Evolutionary conservation across 2,888 invertebrate species (phyloP), one percentile per base, ranked within the genome.

Genomic region (Perithous albicinctus): DNA sequence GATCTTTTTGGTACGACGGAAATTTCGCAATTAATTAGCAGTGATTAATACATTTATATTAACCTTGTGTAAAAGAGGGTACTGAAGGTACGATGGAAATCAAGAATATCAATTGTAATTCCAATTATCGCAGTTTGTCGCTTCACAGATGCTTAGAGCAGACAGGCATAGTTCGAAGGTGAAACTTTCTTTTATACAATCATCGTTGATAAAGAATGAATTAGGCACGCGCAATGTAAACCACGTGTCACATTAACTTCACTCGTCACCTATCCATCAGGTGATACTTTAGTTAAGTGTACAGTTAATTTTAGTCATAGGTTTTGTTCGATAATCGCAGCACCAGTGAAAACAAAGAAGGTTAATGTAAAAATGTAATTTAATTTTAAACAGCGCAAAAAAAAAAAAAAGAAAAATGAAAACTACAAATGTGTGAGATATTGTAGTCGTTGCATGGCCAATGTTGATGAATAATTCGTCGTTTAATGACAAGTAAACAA

Each of bases 161-260:
- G 18, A 54, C 38, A 70, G 10, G 59, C 15, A 10, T 26, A 61
- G 48, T 32, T 8, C 20, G 7, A 56, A 61, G 41, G 56, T 59
- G 41, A 12, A 56, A 20, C 29, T 59, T 46, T 80, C 80, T 76
- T 76, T 80, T 80, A 80, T 80, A 76, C 70, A 76, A 67, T 48
- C 76, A 18, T 51, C 23, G 76, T 18, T 26, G 54, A 63, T 35
- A 56, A 32, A 23, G n/a, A 18, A 41, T 75, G 29, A 43, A 69
- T 43, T 56, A 63, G 54, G 48, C 12, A 20, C 43, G 29, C 29
- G 8, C 59, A 32, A 70, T 38, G 26, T 48, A 54, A 41, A 18
- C 59, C n/a, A n/a, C n/a, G n/a, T n/a, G n/a, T 61, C 18, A 29
- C 29, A 46, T 72, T 35, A 43, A 72, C 8, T 48, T 72, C 41